phyloP scores from a whole-genome alignment of 2,113 vertebrate species.

The Phalacrocorax aristotelis region DNA sequence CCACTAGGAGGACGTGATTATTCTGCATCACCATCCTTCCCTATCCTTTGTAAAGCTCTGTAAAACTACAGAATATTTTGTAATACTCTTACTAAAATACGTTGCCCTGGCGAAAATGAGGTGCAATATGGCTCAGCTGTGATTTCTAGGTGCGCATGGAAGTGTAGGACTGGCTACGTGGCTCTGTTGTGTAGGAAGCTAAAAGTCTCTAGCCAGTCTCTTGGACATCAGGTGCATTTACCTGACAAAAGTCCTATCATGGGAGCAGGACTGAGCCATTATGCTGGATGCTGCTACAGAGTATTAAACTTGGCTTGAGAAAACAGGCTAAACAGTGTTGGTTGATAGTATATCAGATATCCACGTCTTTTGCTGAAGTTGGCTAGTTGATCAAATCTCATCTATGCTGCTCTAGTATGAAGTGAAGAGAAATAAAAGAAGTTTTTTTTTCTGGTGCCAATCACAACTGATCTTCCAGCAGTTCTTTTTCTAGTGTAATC shows the following conservation, averaged over 20 bases:
- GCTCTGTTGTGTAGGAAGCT: background rate
- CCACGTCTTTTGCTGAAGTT: background rate
- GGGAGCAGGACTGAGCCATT: background rate
- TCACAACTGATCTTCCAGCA: background rate
- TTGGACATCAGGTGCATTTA: background rate
- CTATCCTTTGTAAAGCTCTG: background rate
- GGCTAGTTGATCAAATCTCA: background rate
- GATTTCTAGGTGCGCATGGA: background rate
- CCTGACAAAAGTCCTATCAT: background rate
- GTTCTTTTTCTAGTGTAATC: background rate
- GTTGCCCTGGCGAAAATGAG: background rate
- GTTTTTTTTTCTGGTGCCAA: background rate
- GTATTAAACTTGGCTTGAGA: background rate
- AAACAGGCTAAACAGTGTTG: background rate
- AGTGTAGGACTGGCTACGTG: background rate
- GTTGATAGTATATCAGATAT: background rate
- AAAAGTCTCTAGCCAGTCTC: background rate
- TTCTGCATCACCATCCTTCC: background rate
- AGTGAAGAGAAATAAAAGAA: background rate
- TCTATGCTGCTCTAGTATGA: background rate
- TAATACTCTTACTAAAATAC: background rate
- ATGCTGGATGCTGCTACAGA: background rate
- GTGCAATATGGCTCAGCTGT: background rate
- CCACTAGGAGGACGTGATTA: accelerated
- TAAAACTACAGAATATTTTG: background rate